Base-by-base conservation (phyloP, 2,797 vertebrate genomes). In the Danio kyathit region DNA sequence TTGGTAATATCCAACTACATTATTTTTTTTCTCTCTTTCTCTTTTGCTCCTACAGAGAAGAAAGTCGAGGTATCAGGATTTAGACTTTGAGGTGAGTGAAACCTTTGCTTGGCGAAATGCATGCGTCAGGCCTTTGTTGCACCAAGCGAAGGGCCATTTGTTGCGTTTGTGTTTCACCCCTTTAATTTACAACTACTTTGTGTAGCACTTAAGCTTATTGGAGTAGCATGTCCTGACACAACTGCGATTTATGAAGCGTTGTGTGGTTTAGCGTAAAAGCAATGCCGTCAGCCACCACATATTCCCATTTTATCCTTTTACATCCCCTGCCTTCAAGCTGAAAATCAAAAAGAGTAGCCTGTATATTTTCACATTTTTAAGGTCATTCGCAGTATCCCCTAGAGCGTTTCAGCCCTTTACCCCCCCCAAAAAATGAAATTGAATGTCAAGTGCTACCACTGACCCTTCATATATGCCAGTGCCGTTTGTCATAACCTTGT, bases 81-180 rank as follows among this genome's bases (percentile, higher is more conserved):
- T 99, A 94, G 98, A 99, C 95, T 99, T 99, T 92, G 97, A 99
- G 97, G 98, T 99, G 96, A 91, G 97, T 97, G 70, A 61, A 71
- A 56, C 29, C 46, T 75, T 21, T 52, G 69, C 17, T 82, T 82
- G 63, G 70, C 29, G 2, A 81, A 75, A 70, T 82, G 87, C 89
- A 90, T 88, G 87, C 87, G 85, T 84, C 78, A 77, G 87, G 81
- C 80, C 90, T 90, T 83, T 85, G 71, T 87, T 87, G 89, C 87
- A 82, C 86, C 84, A 86, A 61, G 67, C 82, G 85, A 90, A 88
- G 87, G 84, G 79, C 84, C 85, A 85, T 89, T 88, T 89, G 90
- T 92, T 90, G 89, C 87, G 86, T 89, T 91, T 91, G 90, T 90
- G 89, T 94, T 93, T 91, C 91, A 90, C 84, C 90, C 91, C 79